Base-by-base conservation (phyloP, 2,797 vertebrate species). In the Tolypeutes matacus region DNA sequence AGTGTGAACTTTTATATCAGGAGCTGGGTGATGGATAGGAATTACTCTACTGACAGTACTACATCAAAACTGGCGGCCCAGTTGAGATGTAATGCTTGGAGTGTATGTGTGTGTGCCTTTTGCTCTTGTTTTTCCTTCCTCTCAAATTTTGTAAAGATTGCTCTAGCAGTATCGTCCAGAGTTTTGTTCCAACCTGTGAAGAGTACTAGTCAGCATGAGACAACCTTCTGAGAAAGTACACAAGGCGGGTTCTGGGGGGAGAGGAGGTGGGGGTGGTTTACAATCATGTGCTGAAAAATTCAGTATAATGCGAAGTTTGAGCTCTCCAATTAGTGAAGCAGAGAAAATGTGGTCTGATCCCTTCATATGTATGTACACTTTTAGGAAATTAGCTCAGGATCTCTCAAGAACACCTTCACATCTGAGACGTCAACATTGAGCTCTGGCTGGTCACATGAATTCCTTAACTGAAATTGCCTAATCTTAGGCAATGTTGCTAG, bases 331-430 rank as follows among this genome's bases (percentile, higher is more conserved):
- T 92, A 86, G 62, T 78, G 86, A 83, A 78, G 64, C 27, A 11
- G 34, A 70, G 92, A 73, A 96, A 91, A 80, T 81, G 49, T 70
- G 75, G 39, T 76, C 2, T 46, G n/a, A 65, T 76, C 11, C 9
- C 39, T 80, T 46, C 10, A 3, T 70, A n/a, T 64, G 5, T 62
- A 42, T 34, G n/a, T 73, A 58, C 10, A 21, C 29, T 89, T 86
- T 92, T 56, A 91, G 39, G 49, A 95, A 67, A 67, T 92, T 82
- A 76, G 20, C 23, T 84, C 49, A 86, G 69, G 20, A 60, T 89
- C 69, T 23, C 20, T 86, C 11, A 60, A 21, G 39, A 85, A 95
- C 17, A 93, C 7, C 31, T 73, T 86, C 78, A 60, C 6, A 53
- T 64, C 56, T 80, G 25, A 91, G 49, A 64, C 21, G 29, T 86